These are phyloP conservation scores for Galemys pyrenaicus DNA, from an alignment of 2,113 vertebrate species.

Conservation along the genomic window DNA sequence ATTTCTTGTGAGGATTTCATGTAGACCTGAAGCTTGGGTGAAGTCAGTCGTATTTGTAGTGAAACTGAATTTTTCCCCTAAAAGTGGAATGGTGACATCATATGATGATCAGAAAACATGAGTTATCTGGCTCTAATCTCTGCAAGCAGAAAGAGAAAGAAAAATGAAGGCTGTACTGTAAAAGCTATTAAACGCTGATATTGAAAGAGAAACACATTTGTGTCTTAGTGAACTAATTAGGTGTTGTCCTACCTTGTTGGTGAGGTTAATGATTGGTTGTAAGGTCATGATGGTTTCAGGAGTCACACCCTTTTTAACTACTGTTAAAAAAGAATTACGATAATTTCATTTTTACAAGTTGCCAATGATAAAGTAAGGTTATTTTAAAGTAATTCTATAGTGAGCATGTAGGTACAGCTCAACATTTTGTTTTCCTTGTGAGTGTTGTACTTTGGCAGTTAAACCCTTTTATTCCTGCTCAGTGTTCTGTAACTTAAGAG, in stretches of 20 bases:
- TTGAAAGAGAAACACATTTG: conserved; percentile 40
- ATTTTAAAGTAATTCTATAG: not conserved
- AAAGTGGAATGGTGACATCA: conserved; percentile 52
- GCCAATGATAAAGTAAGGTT: not conserved
- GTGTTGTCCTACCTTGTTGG: conserved; percentile 4
- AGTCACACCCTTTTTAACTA: conserved; percentile 10
- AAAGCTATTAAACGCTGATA: conserved; percentile 43
- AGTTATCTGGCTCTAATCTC: conserved; percentile 41
- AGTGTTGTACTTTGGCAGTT: not conserved
- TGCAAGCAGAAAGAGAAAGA: conserved; percentile 15
- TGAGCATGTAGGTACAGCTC: not conserved
- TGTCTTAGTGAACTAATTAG: conserved; percentile 21
- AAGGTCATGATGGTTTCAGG: conserved; percentile 45
- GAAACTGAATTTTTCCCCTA: not conserved
- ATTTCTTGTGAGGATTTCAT: conserved; percentile 33
- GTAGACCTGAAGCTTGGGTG: not conserved
- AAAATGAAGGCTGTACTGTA: not conserved
- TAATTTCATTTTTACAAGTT: conserved; percentile 27
- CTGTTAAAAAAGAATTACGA: not conserved
- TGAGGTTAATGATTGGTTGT: conserved; percentile 51
- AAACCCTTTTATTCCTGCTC: conserved; percentile 26
- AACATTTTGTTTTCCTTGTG: not conserved
- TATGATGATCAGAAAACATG: not conserved
- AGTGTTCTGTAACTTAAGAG: not conserved
- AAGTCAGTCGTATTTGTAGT: not conserved